phyloP scores from a whole-genome alignment of 92 coral and sea anemone species.

The Porites divaricata region DNA sequence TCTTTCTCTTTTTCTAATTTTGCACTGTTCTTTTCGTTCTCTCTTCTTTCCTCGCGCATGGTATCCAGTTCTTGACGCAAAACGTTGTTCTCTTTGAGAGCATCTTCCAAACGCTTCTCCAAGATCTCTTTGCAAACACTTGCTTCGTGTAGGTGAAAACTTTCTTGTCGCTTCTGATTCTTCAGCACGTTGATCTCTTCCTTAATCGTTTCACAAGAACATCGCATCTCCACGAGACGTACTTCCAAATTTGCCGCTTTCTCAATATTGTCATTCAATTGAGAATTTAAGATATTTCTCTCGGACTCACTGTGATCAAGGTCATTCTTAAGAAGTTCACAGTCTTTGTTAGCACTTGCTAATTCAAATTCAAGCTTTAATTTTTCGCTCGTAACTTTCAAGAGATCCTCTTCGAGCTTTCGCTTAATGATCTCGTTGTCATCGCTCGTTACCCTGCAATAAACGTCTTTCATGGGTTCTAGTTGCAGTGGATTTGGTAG shows the following conservation, averaged over 20 bases:
- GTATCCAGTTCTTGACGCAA: conserved; percentile 68
- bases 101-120: conserved; percentile 80
- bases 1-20: conserved; percentile 41
- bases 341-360: conserved; percentile 54
- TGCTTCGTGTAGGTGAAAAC: conserved; percentile 70
- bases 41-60: conserved; percentile 48
- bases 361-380: conserved; percentile 69
- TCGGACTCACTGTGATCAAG: conserved; percentile 78
- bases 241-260: conserved; percentile 78
- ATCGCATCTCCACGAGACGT: conserved; percentile 80
- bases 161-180: conserved; percentile 74
- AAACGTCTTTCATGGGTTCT: neutral
- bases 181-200: conserved; percentile 67
- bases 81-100: conserved; percentile 67
- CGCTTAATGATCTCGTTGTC: conserved; percentile 41
- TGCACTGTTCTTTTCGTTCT: conserved; percentile 40
- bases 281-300: conserved; percentile 56
- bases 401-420: conserved; percentile 70
- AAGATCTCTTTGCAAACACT: conserved; percentile 80
- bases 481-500: neutral
- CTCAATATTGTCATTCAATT: conserved; percentile 83
- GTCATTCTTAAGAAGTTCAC: conserved; percentile 59
- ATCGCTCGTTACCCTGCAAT: neutral
- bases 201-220: conserved; percentile 78
- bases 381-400: conserved; percentile 65